Conservation (phyloP, 2,113 vertebrate genomes). For the Saiga tatarica region DNA sequence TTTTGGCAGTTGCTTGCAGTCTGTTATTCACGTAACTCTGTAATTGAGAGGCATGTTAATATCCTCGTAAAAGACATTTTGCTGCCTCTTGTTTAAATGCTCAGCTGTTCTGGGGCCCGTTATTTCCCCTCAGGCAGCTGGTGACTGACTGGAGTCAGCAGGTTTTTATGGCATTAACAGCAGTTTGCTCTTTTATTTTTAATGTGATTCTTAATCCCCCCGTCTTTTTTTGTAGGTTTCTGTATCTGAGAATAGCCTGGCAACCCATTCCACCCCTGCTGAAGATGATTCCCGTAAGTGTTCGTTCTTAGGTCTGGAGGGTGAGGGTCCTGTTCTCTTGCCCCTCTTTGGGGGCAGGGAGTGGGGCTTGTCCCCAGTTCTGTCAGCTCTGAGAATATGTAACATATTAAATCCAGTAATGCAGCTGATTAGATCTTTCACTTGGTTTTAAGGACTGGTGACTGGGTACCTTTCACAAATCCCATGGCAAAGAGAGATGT, state of each 20-base stretch:
- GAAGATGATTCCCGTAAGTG: constrained; percentile 79
- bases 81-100: constrained; percentile 31
- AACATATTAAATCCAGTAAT: neutral
- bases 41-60: constrained; percentile 62
- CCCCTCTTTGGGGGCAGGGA: neutral
- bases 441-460: neutral
- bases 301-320: neutral
- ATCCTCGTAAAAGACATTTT: constrained; percentile 31
- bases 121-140: constrained; percentile 43
- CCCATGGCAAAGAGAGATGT: neutral
- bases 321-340: neutral
- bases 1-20: constrained; percentile 50
- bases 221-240: constrained; percentile 72
- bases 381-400: neutral
- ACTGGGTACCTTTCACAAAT: neutral
- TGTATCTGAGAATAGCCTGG: constrained; percentile 72
- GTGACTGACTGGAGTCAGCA: constrained; percentile 70
- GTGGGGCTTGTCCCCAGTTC: neutral
- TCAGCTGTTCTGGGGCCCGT: constrained; percentile 49
- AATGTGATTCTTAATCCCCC: constrained; percentile 66
- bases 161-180: constrained; percentile 69
- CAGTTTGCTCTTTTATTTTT: constrained; percentile 69
- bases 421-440: neutral
- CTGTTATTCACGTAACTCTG: constrained; percentile 40
- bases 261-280: constrained; percentile 20